Base-by-base conservation (phyloP, 2,797 vertebrate species). In the Dendrocincla fuliginosa region DNA sequence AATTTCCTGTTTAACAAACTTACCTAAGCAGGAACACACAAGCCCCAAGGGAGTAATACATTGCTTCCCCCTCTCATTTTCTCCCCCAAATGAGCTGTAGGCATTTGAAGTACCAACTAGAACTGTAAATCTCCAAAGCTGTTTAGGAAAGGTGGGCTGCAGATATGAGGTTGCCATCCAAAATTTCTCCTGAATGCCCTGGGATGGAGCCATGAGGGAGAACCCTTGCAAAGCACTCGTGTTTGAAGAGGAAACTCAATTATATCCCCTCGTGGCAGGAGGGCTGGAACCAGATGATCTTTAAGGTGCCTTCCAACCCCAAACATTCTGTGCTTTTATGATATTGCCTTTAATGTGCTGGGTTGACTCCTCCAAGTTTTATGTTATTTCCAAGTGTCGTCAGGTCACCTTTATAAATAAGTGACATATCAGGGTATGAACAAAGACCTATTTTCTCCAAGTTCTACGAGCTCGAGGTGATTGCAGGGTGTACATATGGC, bases 81-180 rank as follows among this genome's bases (percentile, higher is more conserved):
- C 68, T 74, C 60, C 49, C 91, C 41, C 46, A 87, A 13, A 80
- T 8, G 56, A 89, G 44, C 67, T 74, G 41, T 5, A 28, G 25
- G 25, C 32, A 18, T n/a, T 56, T 35, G 2, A 37, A 30, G 53
- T 12, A 23, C 24, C 37, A 24, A 5, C 1, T 1, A 0, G 13
- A 41, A 60, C 28, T 74, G 32, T 35, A 60, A 87, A 91, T 68
- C 60, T 64, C 32, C 75, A n/a, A 16, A 7, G 71, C 39, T n/a
- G 9, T 5, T 61, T 13, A 39, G 78, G 15, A 92, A 37, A 46
- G 17, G 41, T 37, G 70, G 42, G 44, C 56, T 74, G n/a, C 33
- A 73, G 22, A 33, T 3, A 16, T 0, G 14, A 83, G 14, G 14
- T 42, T 23, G 13, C 8, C 47, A 52, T 15, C 44, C 30, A 37